These are phyloP conservation scores for Ceyx cyanopectus DNA, from an alignment of 2,113 vertebrate species.

Conservation along the genomic window DNA sequence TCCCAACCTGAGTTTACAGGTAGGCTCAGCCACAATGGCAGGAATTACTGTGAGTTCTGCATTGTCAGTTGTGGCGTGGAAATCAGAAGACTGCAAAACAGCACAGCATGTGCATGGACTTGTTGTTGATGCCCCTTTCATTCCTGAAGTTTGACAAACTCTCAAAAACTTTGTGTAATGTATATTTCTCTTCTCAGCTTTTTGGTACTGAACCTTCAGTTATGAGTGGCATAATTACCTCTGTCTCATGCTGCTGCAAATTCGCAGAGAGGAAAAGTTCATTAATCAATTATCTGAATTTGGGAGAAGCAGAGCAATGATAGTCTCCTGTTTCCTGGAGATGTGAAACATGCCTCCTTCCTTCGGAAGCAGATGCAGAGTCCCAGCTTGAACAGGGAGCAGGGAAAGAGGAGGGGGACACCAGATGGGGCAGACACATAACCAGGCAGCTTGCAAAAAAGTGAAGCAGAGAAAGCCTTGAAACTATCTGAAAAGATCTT, in stretches of 20 bases:
- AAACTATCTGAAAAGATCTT: neutral
- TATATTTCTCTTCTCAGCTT: neutral
- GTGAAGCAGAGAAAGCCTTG: neutral
- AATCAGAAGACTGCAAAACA: neutral
- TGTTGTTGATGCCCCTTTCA: neutral
- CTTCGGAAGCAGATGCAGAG: neutral
- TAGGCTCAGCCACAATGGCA: neutral
- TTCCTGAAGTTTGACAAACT: neutral
- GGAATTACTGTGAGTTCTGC: neutral
- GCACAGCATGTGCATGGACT: neutral
- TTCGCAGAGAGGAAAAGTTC: slow-evolving; percentile 37
- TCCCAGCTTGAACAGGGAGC: neutral
- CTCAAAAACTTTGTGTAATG: neutral
- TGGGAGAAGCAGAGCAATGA: slow-evolving; percentile 28
- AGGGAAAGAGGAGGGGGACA: neutral
- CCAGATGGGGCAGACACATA: fast-evolving
- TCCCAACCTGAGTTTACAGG: neutral
- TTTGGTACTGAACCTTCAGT: neutral
- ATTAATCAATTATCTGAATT: slow-evolving; percentile 40
- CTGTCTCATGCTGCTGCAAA: slow-evolving; percentile 39
- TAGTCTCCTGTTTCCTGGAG: slow-evolving; percentile 49
- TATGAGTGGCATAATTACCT: neutral
- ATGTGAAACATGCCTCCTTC: slow-evolving; percentile 24
- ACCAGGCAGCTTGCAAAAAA: neutral
- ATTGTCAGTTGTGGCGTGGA: neutral